Evolutionary conservation across 2,797 vertebrate species (phyloP).

Genomic region (Tiaroga cobitis): DNA sequence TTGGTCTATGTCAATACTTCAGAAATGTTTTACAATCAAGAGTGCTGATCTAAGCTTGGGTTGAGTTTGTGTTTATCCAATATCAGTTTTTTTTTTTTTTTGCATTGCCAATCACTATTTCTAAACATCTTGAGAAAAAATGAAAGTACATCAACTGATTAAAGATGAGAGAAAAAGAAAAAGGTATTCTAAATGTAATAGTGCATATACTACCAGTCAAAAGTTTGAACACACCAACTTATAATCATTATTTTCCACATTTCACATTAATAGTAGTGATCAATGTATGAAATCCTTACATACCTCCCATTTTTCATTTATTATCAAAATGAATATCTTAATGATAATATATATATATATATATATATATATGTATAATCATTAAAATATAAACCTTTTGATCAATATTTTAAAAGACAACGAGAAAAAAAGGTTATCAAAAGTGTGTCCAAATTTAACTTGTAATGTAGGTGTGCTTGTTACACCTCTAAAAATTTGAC

Average conservation of each 20-base stretch:
- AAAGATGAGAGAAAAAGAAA: not conserved
- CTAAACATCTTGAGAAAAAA: not conserved
- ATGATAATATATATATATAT: no score
- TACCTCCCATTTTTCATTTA: no score
- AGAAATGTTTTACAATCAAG: conserved; percentile 11
- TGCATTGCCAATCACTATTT: not conserved
- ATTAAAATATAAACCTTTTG: no score
- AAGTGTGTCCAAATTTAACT: not conserved
- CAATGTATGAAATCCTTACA: not conserved
- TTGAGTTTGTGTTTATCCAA: not conserved
- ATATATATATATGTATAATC: no score
- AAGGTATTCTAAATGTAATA: not conserved
- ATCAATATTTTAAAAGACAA: not conserved
- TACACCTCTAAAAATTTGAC: not conserved
- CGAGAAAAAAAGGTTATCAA: not conserved
- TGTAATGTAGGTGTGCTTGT: not conserved
- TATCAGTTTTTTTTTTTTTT: not conserved
- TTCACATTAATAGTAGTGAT: not conserved
- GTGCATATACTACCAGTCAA: not conserved
- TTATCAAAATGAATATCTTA: not conserved
- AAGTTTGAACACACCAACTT: not conserved
- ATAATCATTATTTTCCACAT: not conserved
- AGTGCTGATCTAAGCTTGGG: not conserved
- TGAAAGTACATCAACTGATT: not conserved
- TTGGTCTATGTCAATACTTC: not conserved